Base-by-base conservation (phyloP, 1,140 invertebrate species). In the Stenopsyche tienmushanensis region DNA sequence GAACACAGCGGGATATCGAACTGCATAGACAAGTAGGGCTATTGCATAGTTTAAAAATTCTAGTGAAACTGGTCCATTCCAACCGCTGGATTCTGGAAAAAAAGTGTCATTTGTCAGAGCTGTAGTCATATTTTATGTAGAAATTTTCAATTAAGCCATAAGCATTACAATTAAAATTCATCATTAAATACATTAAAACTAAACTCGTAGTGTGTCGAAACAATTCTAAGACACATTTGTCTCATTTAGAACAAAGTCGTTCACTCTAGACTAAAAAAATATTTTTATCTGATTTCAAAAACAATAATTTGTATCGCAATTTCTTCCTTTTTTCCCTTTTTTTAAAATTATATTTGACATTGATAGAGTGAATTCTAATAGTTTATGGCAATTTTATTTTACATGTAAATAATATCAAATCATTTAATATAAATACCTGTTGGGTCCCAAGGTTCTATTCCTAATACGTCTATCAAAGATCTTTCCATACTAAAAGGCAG, bases 1-100 rank as follows among this genome's bases (percentile, higher is more conserved):
- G 72, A 92, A 93, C 0, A 93, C 88, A 1, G 90, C 86, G 8
- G 91, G 88, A 80, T 93, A 93, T 58, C 91, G 81, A 49, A 92
- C 85, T 7, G 90, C 87, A 74, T 90, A 92, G 1, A 93, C 85
- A 2, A 88, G 76, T 1, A 93, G 78, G 1, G 91, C 90, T 44
- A 90, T 76, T 0, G 86, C 84, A 66, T 92, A 88, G 79, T 93
- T 93, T 15, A 93, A 77, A 72, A 90, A 91, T 73, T 93, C 91
- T 0, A 90, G 75, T n/a, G 69, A 71, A 3, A 71, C 53, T 7
- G 66, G 55, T 13, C 65, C 69, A 23, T 62, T 25, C 65, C 69
- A 67, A 2, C 66, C 39, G 23, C 29, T 67, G 3, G 55, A 34
- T 47, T 62, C 64, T 66, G 57, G 53, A 57, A 65, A 5, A 24